Evolutionary conservation across 2,113 vertebrate genomes (phyloP).

Genomic region (Sialia sialis): DNA sequence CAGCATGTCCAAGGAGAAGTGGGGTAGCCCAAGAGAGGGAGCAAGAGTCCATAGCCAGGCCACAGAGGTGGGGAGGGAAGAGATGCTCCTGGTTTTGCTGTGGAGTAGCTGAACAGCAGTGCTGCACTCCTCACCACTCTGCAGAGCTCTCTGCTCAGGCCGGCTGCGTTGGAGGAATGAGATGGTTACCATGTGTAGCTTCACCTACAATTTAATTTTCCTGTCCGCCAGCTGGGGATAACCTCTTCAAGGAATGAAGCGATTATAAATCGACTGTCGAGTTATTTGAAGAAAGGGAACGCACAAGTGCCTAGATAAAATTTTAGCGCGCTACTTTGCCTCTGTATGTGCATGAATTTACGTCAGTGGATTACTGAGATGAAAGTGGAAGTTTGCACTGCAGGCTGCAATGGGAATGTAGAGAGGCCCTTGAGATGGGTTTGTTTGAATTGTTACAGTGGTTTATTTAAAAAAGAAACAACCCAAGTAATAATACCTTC

Average conservation of each 20-base stretch:
- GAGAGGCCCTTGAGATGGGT: neutral
- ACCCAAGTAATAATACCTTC: neutral
- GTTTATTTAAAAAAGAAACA: neutral
- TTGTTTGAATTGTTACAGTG: neutral
- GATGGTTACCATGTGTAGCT: neutral
- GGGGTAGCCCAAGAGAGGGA: neutral
- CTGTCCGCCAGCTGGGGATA: neutral
- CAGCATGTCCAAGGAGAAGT: neutral
- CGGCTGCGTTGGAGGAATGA: neutral
- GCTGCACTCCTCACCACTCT: neutral
- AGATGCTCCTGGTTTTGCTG: neutral
- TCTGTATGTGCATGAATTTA: neutral
- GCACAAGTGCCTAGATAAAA: neutral
- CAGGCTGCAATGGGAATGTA: neutral
- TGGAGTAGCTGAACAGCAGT: neutral
- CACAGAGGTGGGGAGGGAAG: neutral
- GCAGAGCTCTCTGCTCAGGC: neutral
- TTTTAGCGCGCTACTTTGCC: neutral
- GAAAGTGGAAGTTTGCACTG: neutral
- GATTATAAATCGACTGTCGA: neutral
- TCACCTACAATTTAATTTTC: neutral
- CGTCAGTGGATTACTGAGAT: neutral
- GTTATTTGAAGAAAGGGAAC: neutral
- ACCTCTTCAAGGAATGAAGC: neutral
- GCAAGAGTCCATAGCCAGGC: neutral